These are phyloP conservation scores for Manis javanica DNA, from an alignment of 2,797 vertebrate genomes.

Conservation along the genomic window DNA sequence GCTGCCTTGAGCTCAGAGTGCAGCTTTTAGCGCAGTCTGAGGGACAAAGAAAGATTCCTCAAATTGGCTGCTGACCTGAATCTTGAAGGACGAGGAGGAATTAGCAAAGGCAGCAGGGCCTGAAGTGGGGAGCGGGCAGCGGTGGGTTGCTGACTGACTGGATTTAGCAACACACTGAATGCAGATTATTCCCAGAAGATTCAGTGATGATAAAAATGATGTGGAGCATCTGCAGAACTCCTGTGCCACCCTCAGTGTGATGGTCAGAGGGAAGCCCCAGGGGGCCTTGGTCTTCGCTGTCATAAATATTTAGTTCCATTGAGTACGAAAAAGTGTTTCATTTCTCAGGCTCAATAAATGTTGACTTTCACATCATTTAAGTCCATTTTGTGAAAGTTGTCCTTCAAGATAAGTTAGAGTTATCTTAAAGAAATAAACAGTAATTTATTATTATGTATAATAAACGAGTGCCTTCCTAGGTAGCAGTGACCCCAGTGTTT, in stretches of 20 bases:
- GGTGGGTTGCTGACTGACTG: background rate
- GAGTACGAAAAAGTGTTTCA: constrained; percentile 18
- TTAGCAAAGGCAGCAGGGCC: background rate
- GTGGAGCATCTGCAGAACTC: background rate
- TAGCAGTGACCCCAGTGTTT: background rate
- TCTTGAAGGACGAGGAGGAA: background rate
- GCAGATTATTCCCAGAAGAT: background rate
- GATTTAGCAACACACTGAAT: background rate
- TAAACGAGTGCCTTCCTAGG: background rate
- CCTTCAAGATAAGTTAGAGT: constrained; percentile 22
- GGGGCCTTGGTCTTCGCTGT: background rate
- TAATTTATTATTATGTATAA: background rate
- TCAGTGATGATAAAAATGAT: background rate
- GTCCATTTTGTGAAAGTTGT: background rate
- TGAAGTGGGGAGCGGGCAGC: background rate
- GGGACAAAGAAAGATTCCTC: background rate
- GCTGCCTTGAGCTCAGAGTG: background rate
- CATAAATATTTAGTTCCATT: constrained; percentile 15
- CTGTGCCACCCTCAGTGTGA: background rate
- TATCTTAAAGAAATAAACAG: constrained; percentile 18
- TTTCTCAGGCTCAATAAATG: background rate
- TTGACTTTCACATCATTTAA: background rate
- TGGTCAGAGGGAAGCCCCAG: background rate
- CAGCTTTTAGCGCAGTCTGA: background rate
- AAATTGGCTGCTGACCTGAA: background rate